Evolutionary conservation across 2,888 invertebrate species (phyloP), one percentile per base, ranked within the genome.

Genomic region (Drosophila austrosaltans): DNA sequence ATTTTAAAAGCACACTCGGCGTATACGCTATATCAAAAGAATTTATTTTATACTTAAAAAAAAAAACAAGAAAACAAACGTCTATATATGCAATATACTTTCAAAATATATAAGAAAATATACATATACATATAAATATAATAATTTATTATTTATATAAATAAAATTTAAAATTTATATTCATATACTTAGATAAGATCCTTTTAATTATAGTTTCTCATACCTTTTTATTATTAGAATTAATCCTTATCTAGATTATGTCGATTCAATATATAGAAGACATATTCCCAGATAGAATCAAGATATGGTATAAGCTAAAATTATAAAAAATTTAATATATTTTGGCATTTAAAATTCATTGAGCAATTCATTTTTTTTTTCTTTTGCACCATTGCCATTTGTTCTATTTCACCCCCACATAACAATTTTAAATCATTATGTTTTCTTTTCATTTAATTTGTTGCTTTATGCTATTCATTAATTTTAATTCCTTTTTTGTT

Each of bases 381-480:
- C 12, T 10, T 12, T 39, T 12, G 39, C 39, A 12, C 12, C 12
- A 1, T 1, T 32, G 32, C 32, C 39, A 39, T 40, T 40, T 12
- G 8, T 48, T 48, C 25, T 48, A 48, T 48, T 22, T 16, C 16
- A 7, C 10, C 48, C 3, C 16, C 16, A 16, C 16, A 25, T 25
- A 48, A 48, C 4, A 25, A 25, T 36, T 48, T 48, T 48, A 20
- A 48, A 48, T 48, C 25, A 48, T 48, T 48, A 25, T 48, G 48
- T 25, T 25, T 22, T 48, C 61, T 79, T 78, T 78, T 68, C 78
- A 73, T 79, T 76, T 79, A 79, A 64, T 78, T 79, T 73, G 56
- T 56, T 56, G 30, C 36, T 56, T 56, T 56, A 16, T 56, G 70
- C 53, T 58, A 66, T 68, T 64, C 67, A 76, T 73, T 79, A 78